Evolutionary conservation across 2,888 invertebrate species (phyloP), one percentile per base, ranked within the genome.

Genomic region (Cetonia aurata): DNA sequence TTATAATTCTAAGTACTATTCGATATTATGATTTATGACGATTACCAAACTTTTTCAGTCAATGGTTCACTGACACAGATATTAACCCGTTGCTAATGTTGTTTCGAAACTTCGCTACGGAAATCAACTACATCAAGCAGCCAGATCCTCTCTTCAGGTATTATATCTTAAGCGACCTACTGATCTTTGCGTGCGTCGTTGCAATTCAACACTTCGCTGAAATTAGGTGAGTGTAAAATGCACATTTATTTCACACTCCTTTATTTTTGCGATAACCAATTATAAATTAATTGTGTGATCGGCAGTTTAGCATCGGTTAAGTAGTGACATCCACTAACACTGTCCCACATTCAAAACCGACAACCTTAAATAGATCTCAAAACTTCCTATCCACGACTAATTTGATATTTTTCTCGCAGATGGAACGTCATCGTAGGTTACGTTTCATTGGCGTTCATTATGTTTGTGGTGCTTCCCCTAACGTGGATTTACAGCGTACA

Each of bases 141-240:
- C 90, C 92, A 0, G 96, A 97, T 85, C 92, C 93, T 0, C 88
- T 96, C 74, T 93, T 95, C 80, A 95, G 95, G 81, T 96, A 93
- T 82, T 96, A 93, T 80, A 85, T 93, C 37, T 83, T 89, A 0
- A 88, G 89, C 75, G 87, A 90, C 41, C 84, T 89, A 41, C 79
- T 89, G 44, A 87, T 92, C 15, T 84, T 91, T 52, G 71, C 89
- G 12, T 88, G 89, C 69, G 86, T 89, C 44, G 86, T 90, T 67
- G 77, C 88, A 9, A 88, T 92, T 55, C 91, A 93, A 78, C 86
- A 88, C 69, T 80, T 92, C 42, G 88, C 90, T 37, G 79, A 87
- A 73, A 84, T 85, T 6, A 82, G 83, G 89, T 89, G 83, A 83
- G 85, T 84, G n/a, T n/a, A n/a, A n/a, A n/a, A n/a, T n/a, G n/a